Conservation (phyloP, 2,888 invertebrate species). For the Endomychus coccineus region DNA sequence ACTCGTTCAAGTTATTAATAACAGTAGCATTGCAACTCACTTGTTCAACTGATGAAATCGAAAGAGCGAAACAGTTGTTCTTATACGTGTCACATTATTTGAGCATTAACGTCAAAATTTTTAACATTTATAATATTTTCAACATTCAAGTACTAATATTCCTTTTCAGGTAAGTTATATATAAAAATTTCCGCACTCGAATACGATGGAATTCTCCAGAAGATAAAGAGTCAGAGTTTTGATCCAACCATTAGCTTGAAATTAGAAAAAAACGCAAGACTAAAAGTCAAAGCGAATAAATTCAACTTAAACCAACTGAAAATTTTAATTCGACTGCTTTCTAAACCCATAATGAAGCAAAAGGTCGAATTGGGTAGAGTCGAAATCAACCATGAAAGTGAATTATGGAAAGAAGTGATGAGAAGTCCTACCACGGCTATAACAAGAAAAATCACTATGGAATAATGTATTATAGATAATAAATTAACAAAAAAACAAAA, state of each 20-base stretch:
- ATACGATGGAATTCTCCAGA: constrained; percentile 46
- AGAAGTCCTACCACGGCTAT: constrained; percentile 50
- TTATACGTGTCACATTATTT: too few species aligned
- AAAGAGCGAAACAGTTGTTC: too few species aligned
- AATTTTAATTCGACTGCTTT: constrained; percentile 58
- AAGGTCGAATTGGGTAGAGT: constrained; percentile 62
- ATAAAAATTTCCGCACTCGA: constrained; percentile 71
- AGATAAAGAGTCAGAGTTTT: constrained; percentile 68
- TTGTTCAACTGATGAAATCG: too few species aligned
- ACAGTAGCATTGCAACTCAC: too few species aligned
- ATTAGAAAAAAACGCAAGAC: constrained; percentile 57
- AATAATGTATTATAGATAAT: constrained; percentile 34
- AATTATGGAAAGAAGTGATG: constrained; percentile 57
- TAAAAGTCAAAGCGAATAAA: constrained; percentile 56
- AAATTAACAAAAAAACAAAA: too few species aligned
- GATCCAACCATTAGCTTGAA: constrained; percentile 69
- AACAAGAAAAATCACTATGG: constrained; percentile 54
- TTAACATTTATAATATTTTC: too few species aligned
- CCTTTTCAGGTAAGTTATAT: constrained; percentile 58
- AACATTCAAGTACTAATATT: too few species aligned
- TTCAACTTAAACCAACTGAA: constrained; percentile 56
- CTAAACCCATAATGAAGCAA: constrained; percentile 60
- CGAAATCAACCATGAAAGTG: constrained; percentile 56
- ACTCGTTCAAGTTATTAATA: too few species aligned
- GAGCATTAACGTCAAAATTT: too few species aligned